phyloP scores from a whole-genome alignment of 2,797 vertebrate species.

The Todus mexicanus region DNA sequence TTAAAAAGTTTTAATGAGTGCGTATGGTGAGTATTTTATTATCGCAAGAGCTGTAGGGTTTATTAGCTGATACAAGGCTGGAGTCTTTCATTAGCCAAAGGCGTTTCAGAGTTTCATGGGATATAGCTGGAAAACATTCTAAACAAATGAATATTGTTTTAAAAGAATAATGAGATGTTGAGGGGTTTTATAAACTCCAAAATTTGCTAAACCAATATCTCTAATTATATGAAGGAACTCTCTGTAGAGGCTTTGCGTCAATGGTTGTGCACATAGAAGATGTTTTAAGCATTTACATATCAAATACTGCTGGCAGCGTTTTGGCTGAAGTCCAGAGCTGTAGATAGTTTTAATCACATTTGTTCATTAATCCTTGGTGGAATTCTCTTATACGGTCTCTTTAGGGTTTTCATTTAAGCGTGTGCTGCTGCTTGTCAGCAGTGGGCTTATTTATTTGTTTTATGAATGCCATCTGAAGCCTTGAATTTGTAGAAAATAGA shows the following conservation, averaged over 20 bases:
- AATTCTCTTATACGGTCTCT: constrained; percentile 55
- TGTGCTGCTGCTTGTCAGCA: constrained; percentile 21
- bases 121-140: constrained; percentile 52
- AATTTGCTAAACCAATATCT: constrained; percentile 55
- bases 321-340: constrained; percentile 24
- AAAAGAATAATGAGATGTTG: constrained; percentile 47
- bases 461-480: constrained; percentile 6
- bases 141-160: constrained; percentile 63
- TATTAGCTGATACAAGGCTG: constrained; percentile 15
- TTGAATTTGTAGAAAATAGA: neutral
- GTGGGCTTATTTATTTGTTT: constrained; percentile 42
- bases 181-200: constrained; percentile 37
- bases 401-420: constrained; percentile 52
- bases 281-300: constrained; percentile 43
- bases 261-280: neutral
- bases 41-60: constrained; percentile 3
- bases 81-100: constrained; percentile 29
- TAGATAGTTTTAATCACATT: constrained; percentile 57
- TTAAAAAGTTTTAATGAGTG: constrained; percentile 7
- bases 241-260: constrained; percentile 6
- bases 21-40: neutral
- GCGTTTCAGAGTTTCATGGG: constrained; percentile 43
- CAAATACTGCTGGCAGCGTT: constrained; percentile 1
- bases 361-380: constrained; percentile 46
- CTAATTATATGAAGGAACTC: constrained; percentile 43